Base-by-base conservation (phyloP, 2,797 vertebrate species). In the Oceanodroma leucorhoa region DNA sequence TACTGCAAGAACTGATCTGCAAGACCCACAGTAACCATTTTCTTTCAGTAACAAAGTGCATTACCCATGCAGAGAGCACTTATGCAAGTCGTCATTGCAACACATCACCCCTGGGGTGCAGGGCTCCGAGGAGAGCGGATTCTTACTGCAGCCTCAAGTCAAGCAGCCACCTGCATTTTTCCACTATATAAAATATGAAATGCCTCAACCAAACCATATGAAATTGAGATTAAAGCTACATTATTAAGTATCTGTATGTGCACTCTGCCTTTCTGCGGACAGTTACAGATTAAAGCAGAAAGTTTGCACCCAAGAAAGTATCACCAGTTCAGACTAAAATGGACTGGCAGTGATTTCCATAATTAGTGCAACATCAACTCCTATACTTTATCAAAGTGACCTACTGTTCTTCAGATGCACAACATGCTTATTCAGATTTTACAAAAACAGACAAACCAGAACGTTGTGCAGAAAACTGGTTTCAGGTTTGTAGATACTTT, bases 301-400 rank as follows among this genome's bases (percentile, higher is more conserved):
- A 88, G 76, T 64, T 3, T 90, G 88, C 94, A 65, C 73, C 76
- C 86, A 91, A n/a, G n/a, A n/a, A n/a, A 71, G 61, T 50, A 65
- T 65, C 67, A 94, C 92, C 84, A 89, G 85, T 65, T 95, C 79
- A 88, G 87, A 89, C 60, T 79, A 89, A 89, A 93, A 89, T 3
- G 34, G 78, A 81, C 96, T 75, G 96, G 97, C 97, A 98, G 97
- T 87, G 91, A 97, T 95, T 89, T 94, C 93, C 91, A 67, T 55
- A 80, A 60, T 73, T 89, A 97, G 93, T 97, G 95, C 96, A 98
- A 92, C 75, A 69, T 91, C 87, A 94, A 89, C 94, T 94, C 79
- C 77, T 93, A 53, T 10, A 92, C 58, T 86, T 82, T 89, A 58
- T 41, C 95, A 65, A 96, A 94, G 88, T 70, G 78, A 95, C 64